Percentiles rank a stretch among this genome's conserved stretches.
Conservation (phyloP, 2,113 vertebrate genomes). For the Tupaia tana region DNA sequence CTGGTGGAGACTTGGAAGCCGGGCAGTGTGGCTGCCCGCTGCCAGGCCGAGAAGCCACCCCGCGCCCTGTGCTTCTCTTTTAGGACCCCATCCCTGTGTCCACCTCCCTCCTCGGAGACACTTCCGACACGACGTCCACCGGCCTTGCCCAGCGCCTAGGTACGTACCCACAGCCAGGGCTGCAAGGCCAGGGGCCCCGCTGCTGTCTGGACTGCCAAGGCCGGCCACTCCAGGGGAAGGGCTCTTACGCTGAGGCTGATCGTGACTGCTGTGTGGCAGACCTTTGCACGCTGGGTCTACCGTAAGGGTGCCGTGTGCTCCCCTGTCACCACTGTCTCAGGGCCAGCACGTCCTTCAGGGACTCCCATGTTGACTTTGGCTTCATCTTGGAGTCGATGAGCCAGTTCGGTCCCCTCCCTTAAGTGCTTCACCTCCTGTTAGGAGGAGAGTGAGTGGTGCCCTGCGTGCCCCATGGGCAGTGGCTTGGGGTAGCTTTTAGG, state of each 20-base stretch:
- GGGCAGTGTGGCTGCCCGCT: background rate
- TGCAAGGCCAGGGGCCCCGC: background rate
- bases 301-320: background rate
- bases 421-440: background rate
- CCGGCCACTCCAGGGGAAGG: background rate
- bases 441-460: background rate
- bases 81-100: conserved; percentile 94
- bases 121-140: conserved; percentile 90
- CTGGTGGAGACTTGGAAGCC: background rate
- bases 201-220: background rate
- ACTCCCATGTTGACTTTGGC: background rate
- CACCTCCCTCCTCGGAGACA: conserved; percentile 92
- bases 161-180: conserved; percentile 77
- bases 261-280: background rate
- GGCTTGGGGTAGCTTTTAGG: background rate
- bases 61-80: conserved; percentile 56
- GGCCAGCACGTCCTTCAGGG: background rate
- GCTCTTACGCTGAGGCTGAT: background rate
- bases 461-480: background rate
- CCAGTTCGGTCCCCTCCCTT: no score
- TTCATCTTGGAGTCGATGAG: accelerated
- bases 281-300: background rate
- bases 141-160: conserved; percentile 94
- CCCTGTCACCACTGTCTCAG: background rate
- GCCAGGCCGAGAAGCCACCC: background rate